Percentiles rank a stretch among this genome's conserved stretches.
These are phyloP conservation scores for Psittacula derbiana DNA, from an alignment of 2,797 vertebrate genomes.

Conservation along the genomic window DNA sequence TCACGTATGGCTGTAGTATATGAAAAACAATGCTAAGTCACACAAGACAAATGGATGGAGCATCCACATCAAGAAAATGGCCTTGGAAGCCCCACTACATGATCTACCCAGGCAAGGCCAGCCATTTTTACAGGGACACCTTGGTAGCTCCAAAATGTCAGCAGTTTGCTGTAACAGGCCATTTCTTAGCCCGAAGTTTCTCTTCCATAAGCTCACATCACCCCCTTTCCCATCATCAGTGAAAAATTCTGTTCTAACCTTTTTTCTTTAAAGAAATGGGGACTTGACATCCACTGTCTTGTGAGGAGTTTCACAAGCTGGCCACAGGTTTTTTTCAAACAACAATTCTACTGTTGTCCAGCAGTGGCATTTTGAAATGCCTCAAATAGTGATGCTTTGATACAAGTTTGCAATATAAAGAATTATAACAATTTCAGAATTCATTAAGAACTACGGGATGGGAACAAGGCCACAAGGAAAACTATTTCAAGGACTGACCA, in stretches of 20 bases:
- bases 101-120: not conserved
- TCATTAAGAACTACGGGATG: not conserved
- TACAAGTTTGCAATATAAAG: not conserved
- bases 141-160: not conserved
- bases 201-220: not conserved
- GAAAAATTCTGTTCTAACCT: not conserved
- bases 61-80: not conserved
- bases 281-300: not conserved
- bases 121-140: slow-evolving; percentile 2
- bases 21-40: not conserved
- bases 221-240: not conserved
- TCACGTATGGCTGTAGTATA: not conserved
- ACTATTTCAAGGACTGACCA: not conserved
- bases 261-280: not conserved
- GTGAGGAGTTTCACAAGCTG: not conserved
- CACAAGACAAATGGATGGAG: not conserved
- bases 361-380: not conserved
- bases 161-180: not conserved
- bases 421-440: not conserved
- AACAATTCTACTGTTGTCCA: not conserved
- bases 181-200: not conserved
- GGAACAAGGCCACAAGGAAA: not conserved
- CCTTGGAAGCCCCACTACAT: not conserved
- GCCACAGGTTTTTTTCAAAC: not conserved
- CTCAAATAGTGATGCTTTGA: not conserved